phyloP scores from a whole-genome alignment of 2,888 invertebrate species.

The Aleiodes alternator region DNA sequence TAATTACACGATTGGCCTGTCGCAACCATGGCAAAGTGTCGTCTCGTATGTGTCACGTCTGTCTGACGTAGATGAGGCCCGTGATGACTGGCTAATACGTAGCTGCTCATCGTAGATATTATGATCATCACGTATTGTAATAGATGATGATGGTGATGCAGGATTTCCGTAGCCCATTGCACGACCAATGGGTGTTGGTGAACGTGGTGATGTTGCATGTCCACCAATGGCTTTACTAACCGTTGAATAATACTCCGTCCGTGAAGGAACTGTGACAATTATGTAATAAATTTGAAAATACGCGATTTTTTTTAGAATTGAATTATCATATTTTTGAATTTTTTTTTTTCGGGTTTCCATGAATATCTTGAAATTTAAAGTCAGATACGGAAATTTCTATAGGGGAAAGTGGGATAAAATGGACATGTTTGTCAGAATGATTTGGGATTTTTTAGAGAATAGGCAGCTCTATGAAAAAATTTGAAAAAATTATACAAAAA shows the following conservation, averaged over 20 bases:
- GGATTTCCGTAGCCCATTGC: slow-evolving; percentile 74
- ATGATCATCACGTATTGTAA: slow-evolving; percentile 69
- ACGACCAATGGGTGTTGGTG: slow-evolving; percentile 77
- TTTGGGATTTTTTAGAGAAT: too few species aligned
- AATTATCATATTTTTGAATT: background rate
- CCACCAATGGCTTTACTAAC: slow-evolving; percentile 86
- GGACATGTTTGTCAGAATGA: too few species aligned
- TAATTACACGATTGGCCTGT: slow-evolving; percentile 92
- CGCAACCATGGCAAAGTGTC: slow-evolving; percentile 89
- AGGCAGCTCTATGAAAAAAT: too few species aligned
- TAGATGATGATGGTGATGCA: slow-evolving; percentile 52
- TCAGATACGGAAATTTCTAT: too few species aligned
- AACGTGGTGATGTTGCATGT: slow-evolving; percentile 78
- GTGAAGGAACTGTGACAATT: slow-evolving; percentile 69
- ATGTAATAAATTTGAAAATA: background rate
- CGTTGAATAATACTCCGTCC: slow-evolving; percentile 83
- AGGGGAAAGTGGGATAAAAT: too few species aligned
- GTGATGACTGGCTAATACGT: slow-evolving; percentile 63
- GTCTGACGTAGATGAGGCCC: slow-evolving; percentile 72
- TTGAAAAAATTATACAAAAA: too few species aligned
- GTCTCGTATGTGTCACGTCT: slow-evolving; percentile 74
- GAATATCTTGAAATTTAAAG: too few species aligned
- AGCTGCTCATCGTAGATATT: slow-evolving; percentile 57
- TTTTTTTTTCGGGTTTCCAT: background rate
- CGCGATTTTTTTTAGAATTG: too few species aligned